A percentile compares a stretch with the other conserved stretches of the same genome.
Evolutionary conservation across 1,140 invertebrate species (phyloP).

Genomic region (Scaptodrosophila lebanonensis): DNA sequence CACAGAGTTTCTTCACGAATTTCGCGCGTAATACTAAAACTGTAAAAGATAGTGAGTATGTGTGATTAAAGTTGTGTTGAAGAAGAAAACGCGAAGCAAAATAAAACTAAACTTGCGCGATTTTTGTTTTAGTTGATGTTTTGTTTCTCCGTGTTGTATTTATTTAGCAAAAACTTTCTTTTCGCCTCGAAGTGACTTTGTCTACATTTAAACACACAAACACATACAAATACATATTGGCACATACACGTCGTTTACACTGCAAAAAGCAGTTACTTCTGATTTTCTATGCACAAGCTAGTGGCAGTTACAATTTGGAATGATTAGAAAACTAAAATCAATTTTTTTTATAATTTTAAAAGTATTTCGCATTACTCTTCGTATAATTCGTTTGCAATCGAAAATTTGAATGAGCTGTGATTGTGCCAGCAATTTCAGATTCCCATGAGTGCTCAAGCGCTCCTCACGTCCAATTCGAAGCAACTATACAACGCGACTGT

Average conservation of each 20-base stretch:
- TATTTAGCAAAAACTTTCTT: slow-evolving; percentile 64
- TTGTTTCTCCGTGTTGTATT: slow-evolving; percentile 55
- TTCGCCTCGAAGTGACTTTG: slow-evolving; percentile 49
- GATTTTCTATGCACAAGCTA: slow-evolving; percentile 53
- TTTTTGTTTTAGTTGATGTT: slow-evolving; percentile 37
- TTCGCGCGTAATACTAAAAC: slow-evolving; percentile 27
- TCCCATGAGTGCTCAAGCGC: slow-evolving; percentile 47
- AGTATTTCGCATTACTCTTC: not conserved
- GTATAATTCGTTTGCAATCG: not conserved
- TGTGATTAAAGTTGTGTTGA: slow-evolving; percentile 17
- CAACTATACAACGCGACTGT: slow-evolving; percentile 62
- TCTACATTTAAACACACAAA: slow-evolving; percentile 27
- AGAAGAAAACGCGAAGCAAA: slow-evolving; percentile 54
- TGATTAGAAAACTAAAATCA: too few species aligned
- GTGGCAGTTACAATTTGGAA: slow-evolving; percentile 9
- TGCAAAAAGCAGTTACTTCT: slow-evolving; percentile 55
- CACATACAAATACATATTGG: too few species aligned
- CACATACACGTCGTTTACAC: slow-evolving; percentile 49
- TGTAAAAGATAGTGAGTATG: slow-evolving; percentile 30
- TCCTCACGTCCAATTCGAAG: slow-evolving; percentile 58
- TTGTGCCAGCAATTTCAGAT: not conserved
- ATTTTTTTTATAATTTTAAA: too few species aligned
- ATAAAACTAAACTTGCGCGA: slow-evolving; percentile 48
- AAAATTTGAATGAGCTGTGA: not conserved
- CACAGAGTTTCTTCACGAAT: slow-evolving; percentile 38